Evolutionary conservation across 2,797 vertebrate genomes (phyloP).

Genomic region (Enteromius thamalakanensis): DNA sequence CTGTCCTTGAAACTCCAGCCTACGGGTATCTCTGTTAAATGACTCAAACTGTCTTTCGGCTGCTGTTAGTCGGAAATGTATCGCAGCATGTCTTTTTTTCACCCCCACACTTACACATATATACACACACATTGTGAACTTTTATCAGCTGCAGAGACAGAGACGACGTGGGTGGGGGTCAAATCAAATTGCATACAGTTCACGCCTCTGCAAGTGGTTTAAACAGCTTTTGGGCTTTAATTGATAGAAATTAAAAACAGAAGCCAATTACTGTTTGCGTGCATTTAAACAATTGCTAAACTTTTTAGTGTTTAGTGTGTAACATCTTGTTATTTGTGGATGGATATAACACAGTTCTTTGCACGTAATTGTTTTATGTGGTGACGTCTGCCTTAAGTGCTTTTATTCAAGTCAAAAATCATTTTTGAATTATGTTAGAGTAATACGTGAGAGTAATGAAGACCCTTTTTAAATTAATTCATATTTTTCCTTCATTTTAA

Average conservation of each 20-base stretch:
- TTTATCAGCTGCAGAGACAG: constrained; percentile 31
- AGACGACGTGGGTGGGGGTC: constrained; percentile 54
- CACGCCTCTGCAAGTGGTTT: constrained; percentile 43
- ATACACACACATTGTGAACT: constrained; percentile 15
- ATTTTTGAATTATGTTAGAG: background rate
- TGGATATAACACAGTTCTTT: background rate
- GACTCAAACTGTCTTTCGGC: constrained; percentile 36
- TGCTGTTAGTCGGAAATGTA: constrained; percentile 9
- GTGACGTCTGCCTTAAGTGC: background rate
- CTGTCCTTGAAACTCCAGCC: constrained; percentile 9
- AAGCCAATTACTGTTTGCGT: constrained; percentile 35
- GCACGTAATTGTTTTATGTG: background rate
- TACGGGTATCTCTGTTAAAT: constrained; percentile 23
- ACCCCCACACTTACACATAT: constrained; percentile 10
- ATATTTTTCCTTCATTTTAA: background rate
- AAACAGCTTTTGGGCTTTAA: constrained; percentile 54
- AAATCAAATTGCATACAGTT: constrained; percentile 44
- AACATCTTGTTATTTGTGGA: background rate
- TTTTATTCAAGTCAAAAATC: background rate
- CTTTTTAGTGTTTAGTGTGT: background rate
- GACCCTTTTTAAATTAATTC: background rate
- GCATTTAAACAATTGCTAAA: background rate
- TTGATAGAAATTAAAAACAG: constrained; percentile 49
- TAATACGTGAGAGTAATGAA: background rate
- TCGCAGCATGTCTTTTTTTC: background rate